Conservation (phyloP, 2,888 invertebrate species). For the Drosophila pseudotakahashii region DNA sequence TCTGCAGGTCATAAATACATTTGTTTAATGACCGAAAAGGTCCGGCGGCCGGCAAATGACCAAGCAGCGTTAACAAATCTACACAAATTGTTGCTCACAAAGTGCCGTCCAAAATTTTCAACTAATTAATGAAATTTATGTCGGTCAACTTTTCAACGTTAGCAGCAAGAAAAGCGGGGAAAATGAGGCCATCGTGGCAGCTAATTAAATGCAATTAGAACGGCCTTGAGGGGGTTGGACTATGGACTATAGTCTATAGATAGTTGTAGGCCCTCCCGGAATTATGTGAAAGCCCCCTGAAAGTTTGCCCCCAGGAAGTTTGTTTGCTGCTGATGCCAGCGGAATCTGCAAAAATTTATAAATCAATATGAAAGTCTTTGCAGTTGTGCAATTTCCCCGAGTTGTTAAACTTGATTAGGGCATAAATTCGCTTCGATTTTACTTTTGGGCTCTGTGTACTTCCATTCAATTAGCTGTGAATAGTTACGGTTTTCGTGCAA, state of each 20-base stretch:
- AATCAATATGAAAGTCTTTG: conserved; percentile 35
- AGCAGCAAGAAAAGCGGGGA: conserved; percentile 4
- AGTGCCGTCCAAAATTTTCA: conserved; percentile 39
- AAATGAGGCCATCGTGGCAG: conserved; percentile 52
- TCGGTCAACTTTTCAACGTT: conserved; percentile 59
- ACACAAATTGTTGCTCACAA: conserved; percentile 44
- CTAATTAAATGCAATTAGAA: conserved; percentile 63
- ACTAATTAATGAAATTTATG: conserved; percentile 70
- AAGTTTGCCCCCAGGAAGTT: conserved; percentile 55
- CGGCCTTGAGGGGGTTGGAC: conserved; percentile 28
- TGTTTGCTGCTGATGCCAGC: conserved; percentile 57
- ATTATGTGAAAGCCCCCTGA: conserved; percentile 37
- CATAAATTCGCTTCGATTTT: conserved; percentile 33
- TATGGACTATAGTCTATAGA: conserved; percentile 18
- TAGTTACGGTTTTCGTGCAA: background rate
- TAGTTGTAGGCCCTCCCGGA: conserved; percentile 21
- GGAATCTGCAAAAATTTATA: conserved; percentile 39
- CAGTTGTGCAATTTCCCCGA: conserved; percentile 28
- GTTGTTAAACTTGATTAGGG: conserved; percentile 36
- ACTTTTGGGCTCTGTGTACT: conserved; percentile 4
- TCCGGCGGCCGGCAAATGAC: conserved; percentile 31
- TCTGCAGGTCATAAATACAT: conserved; percentile 53
- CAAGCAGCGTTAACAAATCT: conserved; percentile 57
- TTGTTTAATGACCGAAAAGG: conserved; percentile 50
- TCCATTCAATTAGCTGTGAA: conserved; percentile 17